These are phyloP conservation scores for Poecilia velifera DNA, from an alignment of 2,797 vertebrate genomes.

Conservation along the genomic window DNA sequence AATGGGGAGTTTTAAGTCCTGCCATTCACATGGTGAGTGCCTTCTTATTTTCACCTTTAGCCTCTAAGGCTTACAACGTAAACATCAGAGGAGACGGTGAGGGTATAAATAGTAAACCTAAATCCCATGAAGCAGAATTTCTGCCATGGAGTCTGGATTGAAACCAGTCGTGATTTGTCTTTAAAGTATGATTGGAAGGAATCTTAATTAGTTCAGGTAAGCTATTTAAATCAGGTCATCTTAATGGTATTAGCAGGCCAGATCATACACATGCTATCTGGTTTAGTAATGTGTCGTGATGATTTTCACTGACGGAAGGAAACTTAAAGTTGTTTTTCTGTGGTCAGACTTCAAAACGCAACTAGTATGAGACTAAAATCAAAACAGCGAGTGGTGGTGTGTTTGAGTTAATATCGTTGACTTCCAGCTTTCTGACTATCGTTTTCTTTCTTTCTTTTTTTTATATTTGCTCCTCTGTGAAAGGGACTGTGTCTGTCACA, in stretches of 20 bases:
- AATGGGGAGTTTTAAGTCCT: conserved; percentile 80
- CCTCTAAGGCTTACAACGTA: conserved; percentile 46
- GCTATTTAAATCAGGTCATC: conserved; percentile 14
- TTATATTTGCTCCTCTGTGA: conserved; percentile 47
- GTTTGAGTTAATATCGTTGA: conserved; percentile 44
- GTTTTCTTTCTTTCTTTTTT: conserved; percentile 14
- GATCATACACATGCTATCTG: conserved; percentile 29
- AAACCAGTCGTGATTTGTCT: conserved; percentile 4
- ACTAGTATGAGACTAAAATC: conserved; percentile 46
- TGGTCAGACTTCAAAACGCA: conserved; percentile 51
- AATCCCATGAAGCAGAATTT: conserved; percentile 11
- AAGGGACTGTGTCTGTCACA: conserved; percentile 59
- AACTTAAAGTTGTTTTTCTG: conserved; percentile 51
- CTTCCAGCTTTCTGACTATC: conserved; percentile 48
- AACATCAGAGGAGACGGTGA: conserved; percentile 42
- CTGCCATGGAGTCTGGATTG: conserved; percentile 13
- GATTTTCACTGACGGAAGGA: conserved; percentile 30
- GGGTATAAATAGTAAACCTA: conserved; percentile 23
- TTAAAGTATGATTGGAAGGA: neutral
- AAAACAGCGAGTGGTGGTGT: conserved; percentile 51
- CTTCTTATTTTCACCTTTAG: conserved; percentile 63
- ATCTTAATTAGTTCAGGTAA: neutral
- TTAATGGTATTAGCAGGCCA: conserved; percentile 5
- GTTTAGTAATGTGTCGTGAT: conserved; percentile 34
- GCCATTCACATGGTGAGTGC: conserved; percentile 80